Conservation (phyloP, 2,888 invertebrate genomes). For the Sinelater perroti region DNA sequence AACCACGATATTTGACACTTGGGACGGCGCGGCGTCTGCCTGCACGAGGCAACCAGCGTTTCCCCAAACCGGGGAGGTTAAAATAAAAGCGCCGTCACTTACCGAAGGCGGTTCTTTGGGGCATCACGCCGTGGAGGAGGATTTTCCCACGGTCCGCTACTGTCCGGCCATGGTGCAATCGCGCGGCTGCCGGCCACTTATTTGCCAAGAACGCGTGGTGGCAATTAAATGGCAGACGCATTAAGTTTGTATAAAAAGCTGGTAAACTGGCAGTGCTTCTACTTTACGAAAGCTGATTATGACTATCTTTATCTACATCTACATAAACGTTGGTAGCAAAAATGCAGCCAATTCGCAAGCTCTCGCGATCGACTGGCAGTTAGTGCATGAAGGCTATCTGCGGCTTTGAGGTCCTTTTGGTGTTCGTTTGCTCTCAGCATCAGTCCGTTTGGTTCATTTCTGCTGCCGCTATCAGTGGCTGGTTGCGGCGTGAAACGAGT, state of each 20-base stretch:
- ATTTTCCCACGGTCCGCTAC: background rate
- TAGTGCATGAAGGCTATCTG: no score
- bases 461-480: no score
- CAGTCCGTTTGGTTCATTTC: no score
- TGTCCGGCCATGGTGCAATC: slow-evolving; percentile 1
- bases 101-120: slow-evolving; percentile 26
- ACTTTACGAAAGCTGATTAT: no score
- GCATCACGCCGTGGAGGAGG: slow-evolving; percentile 15
- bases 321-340: no score
- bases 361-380: no score
- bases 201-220: slow-evolving; percentile 24
- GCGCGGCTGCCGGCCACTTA: slow-evolving; percentile 17
- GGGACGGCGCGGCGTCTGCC: background rate
- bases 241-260: slow-evolving; percentile 21
- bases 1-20: slow-evolving; percentile 16
- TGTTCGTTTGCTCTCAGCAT: slow-evolving; percentile 5
- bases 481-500: no score
- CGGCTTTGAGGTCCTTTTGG: slow-evolving; percentile 14
- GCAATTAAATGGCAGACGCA: slow-evolving; percentile 25
- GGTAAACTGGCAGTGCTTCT: slow-evolving; percentile 24
- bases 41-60: no score
- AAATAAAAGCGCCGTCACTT: slow-evolving; percentile 24
- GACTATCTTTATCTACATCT: no score
- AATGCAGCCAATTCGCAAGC: no score
- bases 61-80: background rate